Evolutionary conservation across 2,113 vertebrate genomes (phyloP), one percentile per base, ranked within the genome.

Genomic region (Chloropsis hardwickii): DNA sequence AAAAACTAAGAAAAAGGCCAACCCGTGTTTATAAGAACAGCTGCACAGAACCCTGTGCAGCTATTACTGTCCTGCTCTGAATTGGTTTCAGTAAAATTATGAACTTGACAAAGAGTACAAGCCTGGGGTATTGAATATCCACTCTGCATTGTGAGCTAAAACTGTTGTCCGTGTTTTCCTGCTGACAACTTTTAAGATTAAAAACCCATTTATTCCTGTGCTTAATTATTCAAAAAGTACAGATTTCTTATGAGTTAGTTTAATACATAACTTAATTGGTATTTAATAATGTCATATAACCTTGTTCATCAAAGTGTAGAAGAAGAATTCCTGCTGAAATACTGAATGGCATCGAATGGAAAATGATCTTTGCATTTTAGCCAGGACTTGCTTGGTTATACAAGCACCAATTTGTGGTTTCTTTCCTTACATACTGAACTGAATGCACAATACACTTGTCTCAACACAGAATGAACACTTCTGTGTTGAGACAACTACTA

Each of bases 251-350:
- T 69, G 69, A 88, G 86, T 83, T 95, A 83, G 62, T 95, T 92
- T 92, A 92, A 94, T 78, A 42, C 97, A 85, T 94, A 95, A 96
- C 87, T 97, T 94, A 97, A 97, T 96, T 95, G 96, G 88, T 95
- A 71, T 98, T 98, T 97, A 97, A 96, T 98, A 93, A 95, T 96
- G 92, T 95, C 77, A 84, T 97, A 95, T 97, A 98, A 98, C 97
- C 97, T 96, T 98, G 95, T 98, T 98, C 98, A 98, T 97, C 85
- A 88, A 95, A 97, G 95, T 91, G 56, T 91, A 88, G 88, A 90
- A 92, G 87, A 96, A 91, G 71, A 94, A 94, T 97, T 97, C 9
- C 57, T 51, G 90, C 82, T 95, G 92, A 96, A 95, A 96, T 97
- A 94, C 82, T 96, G 96, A 97, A 93, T 35, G 27, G 29, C 24